phyloP scores from a whole-genome alignment of 2,888 invertebrate genomes.

The Drosophila testacea region DNA sequence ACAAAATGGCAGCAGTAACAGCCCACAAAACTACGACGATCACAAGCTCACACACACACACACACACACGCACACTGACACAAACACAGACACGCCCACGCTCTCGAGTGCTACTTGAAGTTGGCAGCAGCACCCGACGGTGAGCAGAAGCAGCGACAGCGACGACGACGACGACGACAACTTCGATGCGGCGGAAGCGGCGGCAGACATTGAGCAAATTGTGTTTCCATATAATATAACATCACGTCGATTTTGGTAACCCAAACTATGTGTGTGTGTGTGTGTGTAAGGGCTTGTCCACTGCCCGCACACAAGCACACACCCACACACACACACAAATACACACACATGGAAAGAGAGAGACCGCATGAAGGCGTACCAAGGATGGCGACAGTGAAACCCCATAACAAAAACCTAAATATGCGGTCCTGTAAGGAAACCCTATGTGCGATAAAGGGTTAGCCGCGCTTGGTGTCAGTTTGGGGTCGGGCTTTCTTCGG shows the following conservation, averaged over 20 bases:
- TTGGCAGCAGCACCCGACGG: conserved; percentile 47
- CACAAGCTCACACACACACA: conserved; percentile 36
- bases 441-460: conserved; percentile 86
- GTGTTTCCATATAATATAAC: conserved; percentile 80
- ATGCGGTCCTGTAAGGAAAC: conserved; percentile 86
- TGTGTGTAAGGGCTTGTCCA: conserved; percentile 44
- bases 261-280: conserved; percentile 62
- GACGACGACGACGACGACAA: conserved; percentile 1
- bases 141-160: conserved; percentile 23
- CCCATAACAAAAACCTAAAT: conserved; percentile 86
- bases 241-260: conserved; percentile 81
- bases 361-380: conserved; percentile 57
- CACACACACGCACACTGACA: conserved; percentile 24
- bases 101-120: conserved; percentile 67
- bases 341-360: conserved; percentile 24
- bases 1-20: conserved; percentile 77
- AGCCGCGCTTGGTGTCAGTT: conserved; percentile 85
- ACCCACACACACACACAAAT: conserved; percentile 12
- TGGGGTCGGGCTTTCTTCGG: conserved; percentile 82
- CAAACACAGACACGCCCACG: conserved; percentile 68
- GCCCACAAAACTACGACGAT: conserved; percentile 73
- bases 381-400: conserved; percentile 61
- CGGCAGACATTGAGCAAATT: conserved; percentile 75
- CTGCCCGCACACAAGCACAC: conserved; percentile 28
- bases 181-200: conserved; percentile 52